A percentile compares a stretch with the other conserved stretches of the same genome.
Evolutionary conservation across 2,797 vertebrate species (phyloP).

Genomic region (Sus cebifrons): DNA sequence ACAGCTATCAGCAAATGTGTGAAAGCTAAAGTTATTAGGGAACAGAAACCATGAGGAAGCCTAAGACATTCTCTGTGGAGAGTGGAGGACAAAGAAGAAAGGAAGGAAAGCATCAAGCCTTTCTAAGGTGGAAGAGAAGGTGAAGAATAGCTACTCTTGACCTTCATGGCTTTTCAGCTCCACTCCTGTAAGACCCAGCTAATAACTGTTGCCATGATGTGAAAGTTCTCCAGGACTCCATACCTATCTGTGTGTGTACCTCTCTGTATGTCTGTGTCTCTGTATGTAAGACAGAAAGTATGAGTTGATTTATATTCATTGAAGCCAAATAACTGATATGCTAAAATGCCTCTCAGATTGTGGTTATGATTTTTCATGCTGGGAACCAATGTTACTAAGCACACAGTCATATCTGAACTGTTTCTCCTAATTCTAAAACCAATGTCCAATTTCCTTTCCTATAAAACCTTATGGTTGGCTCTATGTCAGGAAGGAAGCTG

Average conservation of each 20-base stretch:
- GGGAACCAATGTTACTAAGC: background rate
- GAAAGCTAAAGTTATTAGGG: background rate
- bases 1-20: too few species aligned
- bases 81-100: too few species aligned
- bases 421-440: background rate
- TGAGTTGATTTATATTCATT: background rate
- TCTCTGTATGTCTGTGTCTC: background rate
- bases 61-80: background rate
- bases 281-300: background rate
- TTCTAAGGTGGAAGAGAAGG: background rate
- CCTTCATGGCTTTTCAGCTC: background rate
- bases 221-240: background rate
- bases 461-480: background rate
- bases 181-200: background rate
- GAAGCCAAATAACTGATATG: background rate
- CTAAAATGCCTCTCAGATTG: background rate
- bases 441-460: background rate
- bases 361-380: background rate
- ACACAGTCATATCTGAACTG: background rate
- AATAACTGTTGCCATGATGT: background rate
- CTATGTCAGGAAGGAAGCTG: background rate
- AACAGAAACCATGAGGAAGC: background rate
- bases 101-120: background rate
- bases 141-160: background rate
- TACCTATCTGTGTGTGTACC: background rate